Conservation (phyloP, 2,888 invertebrate species). For the Orthonevra nobilis region DNA sequence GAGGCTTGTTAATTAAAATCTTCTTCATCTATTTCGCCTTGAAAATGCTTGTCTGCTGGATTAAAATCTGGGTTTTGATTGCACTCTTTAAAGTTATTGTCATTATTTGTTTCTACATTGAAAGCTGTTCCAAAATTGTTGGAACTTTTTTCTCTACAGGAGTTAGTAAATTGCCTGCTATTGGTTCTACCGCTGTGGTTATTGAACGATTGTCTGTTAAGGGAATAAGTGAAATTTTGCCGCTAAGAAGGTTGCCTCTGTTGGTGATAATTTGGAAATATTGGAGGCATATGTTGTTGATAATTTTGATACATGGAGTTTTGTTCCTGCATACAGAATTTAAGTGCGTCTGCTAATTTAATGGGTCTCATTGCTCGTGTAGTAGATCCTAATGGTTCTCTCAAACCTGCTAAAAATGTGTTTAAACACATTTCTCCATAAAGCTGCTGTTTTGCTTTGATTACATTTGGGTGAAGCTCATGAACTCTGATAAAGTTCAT, state of each 20-base stretch:
- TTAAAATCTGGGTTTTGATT: neutral
- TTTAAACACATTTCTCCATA: constrained; percentile 40
- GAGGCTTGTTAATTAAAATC: too few species aligned
- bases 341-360: constrained; percentile 57
- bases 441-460: too few species aligned
- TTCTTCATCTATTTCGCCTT: constrained; percentile 7
- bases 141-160: neutral
- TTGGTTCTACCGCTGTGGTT: constrained; percentile 19
- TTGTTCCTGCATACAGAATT: constrained; percentile 53
- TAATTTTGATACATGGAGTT: constrained; percentile 28
- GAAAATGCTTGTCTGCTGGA: neutral
- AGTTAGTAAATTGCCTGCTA: neutral
- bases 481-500: too few species aligned
- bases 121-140: neutral
- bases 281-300: neutral
- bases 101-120: too few species aligned
- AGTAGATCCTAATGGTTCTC: constrained; percentile 62
- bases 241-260: constrained; percentile 35
- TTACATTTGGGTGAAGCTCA: too few species aligned
- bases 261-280: constrained; percentile 18
- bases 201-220: neutral
- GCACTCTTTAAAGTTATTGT: too few species aligned
- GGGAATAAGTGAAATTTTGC: constrained; percentile 19
- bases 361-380: constrained; percentile 66
- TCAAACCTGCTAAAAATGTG: too few species aligned